A percentile compares a stretch with the other conserved stretches of the same genome.
These are phyloP conservation scores for Caenorhabditis panamensis DNA, from an alignment of 2,888 invertebrate genomes.

Conservation along the genomic window DNA sequence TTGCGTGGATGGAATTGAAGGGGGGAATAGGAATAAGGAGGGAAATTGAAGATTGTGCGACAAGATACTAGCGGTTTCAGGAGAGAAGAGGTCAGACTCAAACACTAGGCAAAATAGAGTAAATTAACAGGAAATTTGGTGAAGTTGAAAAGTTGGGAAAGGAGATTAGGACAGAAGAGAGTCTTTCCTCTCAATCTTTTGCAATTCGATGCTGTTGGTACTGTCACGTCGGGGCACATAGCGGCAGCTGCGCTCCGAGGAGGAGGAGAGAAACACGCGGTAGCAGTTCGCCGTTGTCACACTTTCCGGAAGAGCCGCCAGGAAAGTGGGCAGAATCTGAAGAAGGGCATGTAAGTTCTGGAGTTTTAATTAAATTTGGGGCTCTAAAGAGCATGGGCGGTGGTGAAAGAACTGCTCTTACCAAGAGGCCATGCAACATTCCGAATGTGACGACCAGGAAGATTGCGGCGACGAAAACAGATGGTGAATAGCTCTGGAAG, in stretches of 20 bases:
- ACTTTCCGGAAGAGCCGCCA: slow-evolving; percentile 74
- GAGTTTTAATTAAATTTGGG: slow-evolving; percentile 55
- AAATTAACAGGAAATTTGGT: slow-evolving; percentile 30
- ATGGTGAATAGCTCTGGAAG: slow-evolving; percentile 76
- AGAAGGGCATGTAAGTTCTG: slow-evolving; percentile 41
- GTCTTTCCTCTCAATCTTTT: slow-evolving; percentile 50
- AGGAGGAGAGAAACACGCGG: slow-evolving; percentile 75
- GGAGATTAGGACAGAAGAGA: slow-evolving; percentile 24
- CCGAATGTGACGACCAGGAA: slow-evolving; percentile 79
- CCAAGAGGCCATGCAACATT: slow-evolving; percentile 76
- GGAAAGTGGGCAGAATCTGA: slow-evolving; percentile 76
- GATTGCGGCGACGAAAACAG: slow-evolving; percentile 79
- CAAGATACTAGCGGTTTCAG: slow-evolving; percentile 49
- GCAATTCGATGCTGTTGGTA: slow-evolving; percentile 56
- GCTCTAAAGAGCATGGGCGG: slow-evolving; percentile 15
- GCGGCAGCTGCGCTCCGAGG: slow-evolving; percentile 74
- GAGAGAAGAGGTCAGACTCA: slow-evolving; percentile 5
- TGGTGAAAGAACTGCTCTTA: slow-evolving; percentile 53
- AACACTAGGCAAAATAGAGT: slow-evolving; percentile 10
- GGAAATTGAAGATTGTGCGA: slow-evolving; percentile 54
- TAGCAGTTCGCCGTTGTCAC: slow-evolving; percentile 76
- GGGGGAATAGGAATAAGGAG: slow-evolving; percentile 9
- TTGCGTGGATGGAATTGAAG: slow-evolving; percentile 23
- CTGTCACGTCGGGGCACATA: slow-evolving; percentile 66
- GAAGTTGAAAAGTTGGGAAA: neutral